Conservation (phyloP, 2,888 invertebrate species). For the Clusia tigrina region DNA sequence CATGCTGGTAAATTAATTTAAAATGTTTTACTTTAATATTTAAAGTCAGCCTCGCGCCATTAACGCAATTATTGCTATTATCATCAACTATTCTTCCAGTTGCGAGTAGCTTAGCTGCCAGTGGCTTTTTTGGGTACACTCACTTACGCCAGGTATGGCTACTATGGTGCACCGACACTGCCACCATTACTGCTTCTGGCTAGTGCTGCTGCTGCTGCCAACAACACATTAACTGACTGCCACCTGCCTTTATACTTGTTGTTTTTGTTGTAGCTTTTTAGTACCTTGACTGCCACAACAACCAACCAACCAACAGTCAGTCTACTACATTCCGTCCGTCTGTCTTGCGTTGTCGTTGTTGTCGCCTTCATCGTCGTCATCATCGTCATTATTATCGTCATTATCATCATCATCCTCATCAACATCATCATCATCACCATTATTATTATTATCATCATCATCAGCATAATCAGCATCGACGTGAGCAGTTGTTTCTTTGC, state of each 20-base stretch:
- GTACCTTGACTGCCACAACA: neutral
- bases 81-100: slow-evolving; percentile 8
- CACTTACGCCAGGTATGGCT: too few species aligned
- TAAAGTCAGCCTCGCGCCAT: neutral
- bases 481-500: neutral
- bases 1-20: neutral
- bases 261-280: neutral
- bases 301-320: neutral
- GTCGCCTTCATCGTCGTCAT: neutral
- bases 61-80: slow-evolving; percentile 19
- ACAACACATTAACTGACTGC: too few species aligned
- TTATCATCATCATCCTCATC: neutral
- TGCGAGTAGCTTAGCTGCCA: neutral
- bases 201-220: slow-evolving; percentile 6
- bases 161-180: neutral
- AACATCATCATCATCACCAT: neutral
- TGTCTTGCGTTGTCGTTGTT: neutral
- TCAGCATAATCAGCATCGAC: neutral
- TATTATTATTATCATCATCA: neutral
- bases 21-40: neutral
- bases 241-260: neutral
- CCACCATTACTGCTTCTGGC: neutral
- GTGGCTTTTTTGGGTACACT: too few species aligned
- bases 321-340: neutral
- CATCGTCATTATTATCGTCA: neutral